These are phyloP conservation scores for Chloromyia formosa DNA, from an alignment of 2,888 invertebrate genomes.

Conservation along the genomic window DNA sequence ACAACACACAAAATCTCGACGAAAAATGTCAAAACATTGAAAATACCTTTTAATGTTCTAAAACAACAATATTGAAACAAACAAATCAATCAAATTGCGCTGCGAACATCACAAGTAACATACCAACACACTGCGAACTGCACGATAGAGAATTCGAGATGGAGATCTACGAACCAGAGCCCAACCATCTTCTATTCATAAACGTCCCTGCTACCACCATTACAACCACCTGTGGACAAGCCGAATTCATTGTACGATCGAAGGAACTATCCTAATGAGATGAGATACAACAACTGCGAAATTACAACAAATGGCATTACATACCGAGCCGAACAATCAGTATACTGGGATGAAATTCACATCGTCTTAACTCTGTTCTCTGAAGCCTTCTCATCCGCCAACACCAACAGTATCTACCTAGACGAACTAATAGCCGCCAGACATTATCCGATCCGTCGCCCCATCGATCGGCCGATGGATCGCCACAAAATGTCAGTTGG, in stretches of 20 bases:
- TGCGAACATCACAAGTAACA: neutral
- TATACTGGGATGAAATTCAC: conserved; percentile 26
- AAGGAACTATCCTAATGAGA: conserved; percentile 16
- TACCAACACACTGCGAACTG: conserved; percentile 4
- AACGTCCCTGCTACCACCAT: neutral
- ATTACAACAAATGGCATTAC: conserved; percentile 16
- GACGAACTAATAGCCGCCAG: too few species aligned
- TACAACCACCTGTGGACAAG: neutral
- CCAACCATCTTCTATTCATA: neutral
- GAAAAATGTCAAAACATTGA: neutral
- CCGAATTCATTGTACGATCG: neutral
- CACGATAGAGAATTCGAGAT: neutral
- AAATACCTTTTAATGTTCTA: neutral
- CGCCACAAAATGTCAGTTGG: too few species aligned
- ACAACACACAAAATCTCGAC: neutral
- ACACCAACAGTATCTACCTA: neutral
- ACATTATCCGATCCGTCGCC: too few species aligned
- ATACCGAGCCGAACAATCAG: conserved; percentile 9
- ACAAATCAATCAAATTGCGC: neutral
- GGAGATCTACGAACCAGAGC: neutral
- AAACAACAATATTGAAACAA: neutral
- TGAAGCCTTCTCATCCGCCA: neutral
- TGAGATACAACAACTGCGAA: conserved; percentile 4
- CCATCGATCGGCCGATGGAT: too few species aligned
- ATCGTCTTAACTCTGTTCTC: conserved; percentile 21